Evolutionary conservation across 1,140 invertebrate genomes (phyloP), one percentile per base, ranked within the genome.

Genomic region (Bombus superbus): DNA sequence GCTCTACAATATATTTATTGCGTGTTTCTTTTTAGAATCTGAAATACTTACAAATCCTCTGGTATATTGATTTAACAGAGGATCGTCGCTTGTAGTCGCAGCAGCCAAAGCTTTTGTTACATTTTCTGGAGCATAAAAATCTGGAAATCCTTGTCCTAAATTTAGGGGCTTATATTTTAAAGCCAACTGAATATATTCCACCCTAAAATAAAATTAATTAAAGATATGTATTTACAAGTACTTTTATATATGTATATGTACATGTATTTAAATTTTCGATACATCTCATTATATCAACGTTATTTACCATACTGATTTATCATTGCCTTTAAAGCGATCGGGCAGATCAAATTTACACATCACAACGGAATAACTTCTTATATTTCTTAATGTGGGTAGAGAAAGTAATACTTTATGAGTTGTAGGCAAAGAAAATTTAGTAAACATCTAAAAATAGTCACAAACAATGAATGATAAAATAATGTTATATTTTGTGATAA

Each of bases 101-200:
- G 97, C 96, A 3, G 96, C 95, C 66, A 99, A 95, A 28, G 98
- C 97, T 90, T 98, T 96, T 1, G 97, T 97, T 0, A 99, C 97
- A 96, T 98, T 97, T 64, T 97, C 95, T 1, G 99, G 98, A 32
- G 98, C 97, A 90, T 97, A 96, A 95, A 98, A 99, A 94, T 99
- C 99, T 0, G 99, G 99, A 95, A 99, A 99, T 5, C 99, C 99
- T 96, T 99, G 99, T 0, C 99, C 99, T 59, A 99, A 96, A 95
- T 99, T 99, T 22, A 99, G 93, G 2, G 99, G 98, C 91, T 99
- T 98, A 91, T 98, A 96, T 90, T 99, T 97, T 71, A 97, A 93
- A 40, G 98, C 98, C 69, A 99, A 94, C 85, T 97, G 97, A 84
- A 98, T 98, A 94, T 99, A 99, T 95, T 99, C 99, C 42, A 99